These are phyloP conservation scores for Champsocephalus esox DNA, from an alignment of 2,797 vertebrate species.

Conservation along the genomic window DNA sequence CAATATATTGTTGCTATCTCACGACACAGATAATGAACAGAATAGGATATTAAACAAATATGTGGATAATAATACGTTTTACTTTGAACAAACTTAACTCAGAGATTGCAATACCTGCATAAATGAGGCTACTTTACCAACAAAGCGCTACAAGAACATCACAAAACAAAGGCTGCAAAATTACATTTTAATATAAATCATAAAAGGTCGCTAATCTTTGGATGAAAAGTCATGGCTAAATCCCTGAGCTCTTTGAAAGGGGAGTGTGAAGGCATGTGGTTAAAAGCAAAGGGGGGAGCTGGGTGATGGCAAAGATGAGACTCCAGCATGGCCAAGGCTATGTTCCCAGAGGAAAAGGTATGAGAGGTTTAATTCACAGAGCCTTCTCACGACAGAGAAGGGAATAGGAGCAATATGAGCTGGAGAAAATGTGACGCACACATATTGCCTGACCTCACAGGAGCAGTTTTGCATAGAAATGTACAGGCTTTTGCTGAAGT, in stretches of 20 bases:
- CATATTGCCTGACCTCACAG: not conserved
- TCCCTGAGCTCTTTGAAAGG: not conserved
- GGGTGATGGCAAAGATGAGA: conserved; percentile 20
- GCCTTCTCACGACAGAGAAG: not conserved
- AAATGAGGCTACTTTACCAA: not conserved
- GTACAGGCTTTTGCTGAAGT: not conserved
- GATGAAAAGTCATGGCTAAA: not conserved
- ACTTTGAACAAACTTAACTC: too few relatives aligned
- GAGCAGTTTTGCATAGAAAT: not conserved
- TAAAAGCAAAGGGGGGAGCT: conserved; percentile 1
- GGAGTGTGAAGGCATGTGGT: conserved; percentile 19
- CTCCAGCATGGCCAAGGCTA: not conserved
- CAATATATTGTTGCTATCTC: too few relatives aligned
- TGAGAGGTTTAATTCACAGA: conserved; percentile 38
- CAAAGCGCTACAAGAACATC: not conserved
- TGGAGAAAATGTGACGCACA: conserved; percentile 36
- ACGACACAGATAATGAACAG: too few relatives aligned
- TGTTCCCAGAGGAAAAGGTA: conserved; percentile 10
- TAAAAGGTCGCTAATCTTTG: not conserved
- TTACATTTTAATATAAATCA: not conserved
- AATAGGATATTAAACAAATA: too few relatives aligned
- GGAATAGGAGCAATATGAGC: not conserved
- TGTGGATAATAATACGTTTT: too few relatives aligned
- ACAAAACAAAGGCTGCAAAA: conserved; percentile 1
- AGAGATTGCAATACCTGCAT: not conserved